Base-by-base conservation (phyloP, 2,797 vertebrate species). In the Sus cebifrons region DNA sequence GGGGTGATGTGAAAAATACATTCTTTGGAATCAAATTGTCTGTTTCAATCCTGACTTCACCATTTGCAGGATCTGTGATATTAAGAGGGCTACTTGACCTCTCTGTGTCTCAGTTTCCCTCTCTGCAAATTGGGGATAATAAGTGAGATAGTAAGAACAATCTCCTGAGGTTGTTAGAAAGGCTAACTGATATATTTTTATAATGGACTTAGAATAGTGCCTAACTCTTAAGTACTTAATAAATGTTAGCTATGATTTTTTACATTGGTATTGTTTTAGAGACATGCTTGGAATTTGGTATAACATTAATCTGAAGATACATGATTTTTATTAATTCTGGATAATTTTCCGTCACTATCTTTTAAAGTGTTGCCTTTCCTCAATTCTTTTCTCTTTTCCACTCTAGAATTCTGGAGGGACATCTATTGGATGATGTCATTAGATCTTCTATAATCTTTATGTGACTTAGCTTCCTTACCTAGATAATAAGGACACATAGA, bases 331-430 rank as follows among this genome's bases (percentile, higher is more conserved):
- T 74, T 77, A 20, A 64, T 79, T 68, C 32, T n/a, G 40, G 25
- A 29, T 18, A 70, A 88, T 23, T 88, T 71, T 56, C 23, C 52
- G 11, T 88, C 60, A 49, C 36, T 36, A 36, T 36, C 36, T 86
- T 82, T 86, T 93, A 49, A 91, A 70, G 68, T 60, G 44, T 54
- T 88, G 65, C 18, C 32, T 85, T 85, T 83, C 7, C 64, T 89
- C 5, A 7, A 60, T 91, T 92, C 27, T 77, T 82, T 82, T 77
- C 7, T 71, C 64, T 89, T 96, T 71, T 67, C n/a, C 23, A 9
- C 52, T 79, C 74, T 82, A 36, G 49, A 67, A 86, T 94, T 96
- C 36, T 89, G 25, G 16, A 29, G 73, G 16, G 3, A 65, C 21
- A 78, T 12, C 58, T 27, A 56, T 14, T 44, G 58, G 74, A n/a